A percentile compares a stretch with the other conserved stretches of the same genome.
These are phyloP conservation scores for Scophthalmus maximus DNA, from an alignment of 2,113 vertebrate species.

Conservation along the genomic window DNA sequence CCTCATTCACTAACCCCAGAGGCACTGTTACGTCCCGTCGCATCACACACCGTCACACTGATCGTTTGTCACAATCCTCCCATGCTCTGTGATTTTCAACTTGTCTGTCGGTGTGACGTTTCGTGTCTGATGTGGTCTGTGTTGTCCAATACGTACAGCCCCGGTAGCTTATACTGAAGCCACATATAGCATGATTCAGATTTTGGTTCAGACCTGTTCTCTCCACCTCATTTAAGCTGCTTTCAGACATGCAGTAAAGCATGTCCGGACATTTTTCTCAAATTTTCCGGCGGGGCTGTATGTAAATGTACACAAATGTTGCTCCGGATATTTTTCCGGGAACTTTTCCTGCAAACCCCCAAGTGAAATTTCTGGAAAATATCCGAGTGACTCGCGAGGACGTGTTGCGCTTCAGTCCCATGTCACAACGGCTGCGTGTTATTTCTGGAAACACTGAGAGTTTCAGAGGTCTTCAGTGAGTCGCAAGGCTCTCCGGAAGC, in stretches of 20 bases:
- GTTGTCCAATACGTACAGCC: constrained; percentile 24
- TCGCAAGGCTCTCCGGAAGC: constrained; percentile 69
- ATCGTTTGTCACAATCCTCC: constrained; percentile 48
- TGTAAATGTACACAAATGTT: too few relatives aligned
- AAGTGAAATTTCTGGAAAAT: constrained; percentile 28
- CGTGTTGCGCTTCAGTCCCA: constrained; percentile 67
- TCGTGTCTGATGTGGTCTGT: constrained; percentile 51
- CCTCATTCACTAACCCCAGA: constrained; percentile 62
- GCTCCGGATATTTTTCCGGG: too few relatives aligned
- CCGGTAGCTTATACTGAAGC: constrained; percentile 54
- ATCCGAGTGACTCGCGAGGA: constrained; percentile 19
- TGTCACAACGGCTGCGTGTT: constrained; percentile 75
- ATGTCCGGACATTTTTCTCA: too few relatives aligned
- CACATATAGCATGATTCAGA: constrained; percentile 4
- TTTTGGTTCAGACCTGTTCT: constrained; percentile 20
- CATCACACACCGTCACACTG: constrained; percentile 31
- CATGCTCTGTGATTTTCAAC: constrained; percentile 44
- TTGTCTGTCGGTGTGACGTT: constrained; percentile 39
- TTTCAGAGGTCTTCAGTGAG: constrained; percentile 79
- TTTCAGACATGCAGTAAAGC: too few relatives aligned
- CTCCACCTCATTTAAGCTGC: constrained; percentile 49
- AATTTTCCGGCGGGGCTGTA: too few relatives aligned
- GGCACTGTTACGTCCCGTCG: constrained; percentile 37
- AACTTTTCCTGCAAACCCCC: constrained; percentile 39
- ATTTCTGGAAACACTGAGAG: constrained; percentile 72